Evolutionary conservation across 2,888 invertebrate genomes (phyloP).

Genomic region (Nymphalis c-album): DNA sequence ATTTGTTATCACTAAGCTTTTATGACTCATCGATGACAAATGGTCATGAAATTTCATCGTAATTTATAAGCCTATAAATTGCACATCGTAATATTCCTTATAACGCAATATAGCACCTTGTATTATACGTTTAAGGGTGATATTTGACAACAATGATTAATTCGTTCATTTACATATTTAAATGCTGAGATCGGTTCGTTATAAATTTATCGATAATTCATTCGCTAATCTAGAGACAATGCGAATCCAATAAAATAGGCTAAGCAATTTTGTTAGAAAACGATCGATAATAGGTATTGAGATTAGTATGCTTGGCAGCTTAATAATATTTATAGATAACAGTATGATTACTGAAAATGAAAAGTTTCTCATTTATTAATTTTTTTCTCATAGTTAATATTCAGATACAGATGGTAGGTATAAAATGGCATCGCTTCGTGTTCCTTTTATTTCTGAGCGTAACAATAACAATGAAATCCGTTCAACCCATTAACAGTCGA

Average conservation of each 20-base stretch:
- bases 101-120: background rate
- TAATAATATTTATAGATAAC: no score
- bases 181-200: constrained; percentile 29
- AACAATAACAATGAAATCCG: constrained; percentile 23
- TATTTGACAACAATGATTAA: constrained; percentile 21
- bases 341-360: no score
- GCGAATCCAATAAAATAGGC: background rate
- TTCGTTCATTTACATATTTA: constrained; percentile 33
- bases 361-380: background rate
- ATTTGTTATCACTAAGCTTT: constrained; percentile 3
- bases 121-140: background rate
- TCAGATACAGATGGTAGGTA: background rate
- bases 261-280: no score
- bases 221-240: constrained; percentile 13
- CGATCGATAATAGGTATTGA: no score
- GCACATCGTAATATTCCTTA: background rate
- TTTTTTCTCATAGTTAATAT: background rate
- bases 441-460: constrained; percentile 17
- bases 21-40: background rate
- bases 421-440: background rate
- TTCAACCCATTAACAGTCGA: constrained; percentile 24
- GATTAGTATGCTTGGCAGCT: no score
- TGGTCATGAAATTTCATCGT: background rate
- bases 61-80: constrained; percentile 8
- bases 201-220: constrained; percentile 29